Evolutionary conservation across 2,113 vertebrate species (phyloP), one percentile per base, ranked within the genome.

Genomic region (Passer montanus): DNA sequence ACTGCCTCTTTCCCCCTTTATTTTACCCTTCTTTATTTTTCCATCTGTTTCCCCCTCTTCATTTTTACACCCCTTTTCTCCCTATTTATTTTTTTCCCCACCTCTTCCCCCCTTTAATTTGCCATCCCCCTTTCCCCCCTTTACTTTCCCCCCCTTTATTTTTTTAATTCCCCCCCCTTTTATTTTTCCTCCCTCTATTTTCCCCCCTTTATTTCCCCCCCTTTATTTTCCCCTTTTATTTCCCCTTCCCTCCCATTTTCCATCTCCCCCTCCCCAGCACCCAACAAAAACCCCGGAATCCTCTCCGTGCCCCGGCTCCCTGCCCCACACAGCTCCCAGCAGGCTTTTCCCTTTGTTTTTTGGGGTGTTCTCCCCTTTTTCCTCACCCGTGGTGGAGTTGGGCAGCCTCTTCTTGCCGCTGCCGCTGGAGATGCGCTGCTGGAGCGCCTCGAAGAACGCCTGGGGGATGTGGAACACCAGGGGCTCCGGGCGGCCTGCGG

Each of bases 401-500:
- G 99, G 99, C n/a, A 99, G 98, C 50, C 99, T 97, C 97, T 99
- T 99, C 97, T 99, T 99, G 31, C 98, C 96, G 53, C 98, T 99
- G 26, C 99, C 99, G 8, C 98, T 97, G 16, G 99, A 99, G 87
- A 99, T 98, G 10, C 99, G 98, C 94, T 99, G 98, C 95, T 99
- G 99, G 55, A 99, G 98, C 1, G 98, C 98, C 13, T 99, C 99
- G 23, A 99, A 99, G 97, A 99, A 99, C 9, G 98, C 96, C 95
- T 99, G 99, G 6, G 99, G 99, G 70, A 99, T 98, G 96, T 99
- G 98, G 97, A 98, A 99, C 18, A 99, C 98, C 96, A 99, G 95
- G 1, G 99, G 98, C 68, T 99, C 98, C 0, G 99, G 99, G 77
- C 98, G 99, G 50, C 99, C 99, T 99, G 95, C 5, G 2, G 3